A percentile compares a stretch with the other conserved stretches of the same genome.
These are phyloP conservation scores for Malurus alboscapulatus DNA, from an alignment of 2,113 vertebrate genomes.

Conservation along the genomic window DNA sequence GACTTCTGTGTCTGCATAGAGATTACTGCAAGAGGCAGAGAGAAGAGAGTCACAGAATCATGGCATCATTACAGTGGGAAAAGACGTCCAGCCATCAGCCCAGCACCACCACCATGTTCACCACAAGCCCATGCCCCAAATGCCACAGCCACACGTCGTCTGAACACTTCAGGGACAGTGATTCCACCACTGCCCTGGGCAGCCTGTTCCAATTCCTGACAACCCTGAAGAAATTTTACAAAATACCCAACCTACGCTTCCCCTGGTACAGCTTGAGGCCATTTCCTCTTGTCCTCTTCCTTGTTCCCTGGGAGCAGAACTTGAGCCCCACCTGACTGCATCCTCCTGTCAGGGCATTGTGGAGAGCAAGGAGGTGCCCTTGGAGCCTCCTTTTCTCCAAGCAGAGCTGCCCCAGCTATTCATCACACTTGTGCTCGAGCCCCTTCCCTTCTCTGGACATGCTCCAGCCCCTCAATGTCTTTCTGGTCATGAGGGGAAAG, in stretches of 20 bases:
- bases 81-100: background rate
- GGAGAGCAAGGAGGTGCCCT: background rate
- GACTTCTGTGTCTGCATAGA: conserved; percentile 71
- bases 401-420: background rate
- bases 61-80: background rate
- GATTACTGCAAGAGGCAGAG: conserved; percentile 71
- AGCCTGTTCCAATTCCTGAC: background rate
- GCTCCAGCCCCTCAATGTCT: background rate
- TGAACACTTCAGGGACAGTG: background rate
- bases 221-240: background rate
- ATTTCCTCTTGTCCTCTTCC: background rate
- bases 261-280: background rate
- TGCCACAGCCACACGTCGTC: background rate
- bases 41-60: background rate
- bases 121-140: background rate
- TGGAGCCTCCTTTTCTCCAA: background rate
- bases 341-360: background rate
- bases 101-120: background rate
- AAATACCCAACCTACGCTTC: background rate
- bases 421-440: background rate
- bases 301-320: background rate
- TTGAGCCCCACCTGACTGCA: background rate
- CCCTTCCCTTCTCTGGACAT: background rate
- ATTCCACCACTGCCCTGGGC: background rate
- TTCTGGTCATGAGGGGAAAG: background rate